Evolutionary conservation across 2,888 invertebrate species (phyloP).

Genomic region (Trissoscelio sp.): DNA sequence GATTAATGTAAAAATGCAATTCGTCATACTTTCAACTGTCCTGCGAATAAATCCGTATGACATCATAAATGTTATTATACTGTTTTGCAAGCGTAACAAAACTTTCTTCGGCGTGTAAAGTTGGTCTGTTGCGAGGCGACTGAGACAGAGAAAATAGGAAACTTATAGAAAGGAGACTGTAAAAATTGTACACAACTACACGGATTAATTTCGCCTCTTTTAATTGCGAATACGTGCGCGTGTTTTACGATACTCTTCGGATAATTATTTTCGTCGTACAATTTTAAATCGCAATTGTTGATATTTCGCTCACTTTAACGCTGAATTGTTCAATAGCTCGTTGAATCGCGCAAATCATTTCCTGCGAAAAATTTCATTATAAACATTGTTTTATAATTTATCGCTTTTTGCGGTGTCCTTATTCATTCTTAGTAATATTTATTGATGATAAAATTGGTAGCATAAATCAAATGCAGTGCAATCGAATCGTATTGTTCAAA

Average conservation of each 20-base stretch:
- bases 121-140: conserved; percentile 19
- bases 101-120: conserved; percentile 38
- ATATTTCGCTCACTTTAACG: not conserved
- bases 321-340: not conserved
- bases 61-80: conserved; percentile 47
- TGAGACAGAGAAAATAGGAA: conserved; percentile 36
- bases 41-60: conserved; percentile 27
- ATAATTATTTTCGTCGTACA: conserved; percentile 18
- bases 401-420: not conserved
- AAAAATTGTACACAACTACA: conserved; percentile 28
- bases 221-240: not conserved
- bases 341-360: conserved; percentile 7
- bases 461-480: conserved; percentile 1
- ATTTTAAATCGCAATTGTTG: not conserved
- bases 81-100: conserved; percentile 49
- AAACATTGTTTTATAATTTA: not conserved
- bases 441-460: not conserved
- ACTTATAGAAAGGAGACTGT: conserved; percentile 41
- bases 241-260: conserved; percentile 13
- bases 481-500: not conserved
- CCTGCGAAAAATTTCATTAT: conserved; percentile 8
- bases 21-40: conserved; percentile 21
- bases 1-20: conserved; percentile 20
- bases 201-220: conserved; percentile 11
- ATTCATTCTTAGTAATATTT: not conserved